phyloP scores from a whole-genome alignment of 2,113 vertebrate species.

The Pseudorectes ferrugineus region DNA sequence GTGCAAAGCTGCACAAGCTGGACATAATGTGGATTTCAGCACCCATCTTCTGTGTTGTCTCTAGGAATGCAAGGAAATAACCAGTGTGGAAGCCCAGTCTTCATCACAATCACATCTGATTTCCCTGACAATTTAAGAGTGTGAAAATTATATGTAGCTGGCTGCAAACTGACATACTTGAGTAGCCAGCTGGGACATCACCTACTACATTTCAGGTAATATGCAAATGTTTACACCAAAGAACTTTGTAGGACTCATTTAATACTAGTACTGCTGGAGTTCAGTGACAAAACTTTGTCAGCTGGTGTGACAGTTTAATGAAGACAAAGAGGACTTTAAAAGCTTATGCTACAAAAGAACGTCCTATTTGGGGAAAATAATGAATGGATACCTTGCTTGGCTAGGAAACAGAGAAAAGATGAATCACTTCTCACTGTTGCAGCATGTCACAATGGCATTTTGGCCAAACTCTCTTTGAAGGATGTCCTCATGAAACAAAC shows the following conservation, averaged over 20 bases:
- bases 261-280: background rate
- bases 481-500: background rate
- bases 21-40: background rate
- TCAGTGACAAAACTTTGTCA: conserved; percentile 52
- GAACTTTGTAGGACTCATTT: conserved; percentile 12
- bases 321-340: conserved; percentile 65
- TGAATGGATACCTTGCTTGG: conserved; percentile 35
- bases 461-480: conserved; percentile 33
- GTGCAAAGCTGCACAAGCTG: background rate
- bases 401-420: conserved; percentile 32
- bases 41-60: background rate
- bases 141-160: background rate
- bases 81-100: background rate
- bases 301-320: conserved; percentile 58
- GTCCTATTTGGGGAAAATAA: conserved; percentile 41
- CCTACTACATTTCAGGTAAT: background rate
- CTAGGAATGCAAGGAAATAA: background rate
- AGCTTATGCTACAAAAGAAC: background rate
- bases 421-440: conserved; percentile 10
- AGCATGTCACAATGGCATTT: background rate
- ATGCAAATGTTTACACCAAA: conserved; percentile 11
- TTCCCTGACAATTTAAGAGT: background rate
- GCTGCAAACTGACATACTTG: background rate
- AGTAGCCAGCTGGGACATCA: background rate
- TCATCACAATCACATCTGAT: background rate